Percentiles rank a stretch among this genome's conserved stretches.
Conservation (phyloP, 2,113 vertebrate genomes). For the Festucalex cinctus region DNA sequence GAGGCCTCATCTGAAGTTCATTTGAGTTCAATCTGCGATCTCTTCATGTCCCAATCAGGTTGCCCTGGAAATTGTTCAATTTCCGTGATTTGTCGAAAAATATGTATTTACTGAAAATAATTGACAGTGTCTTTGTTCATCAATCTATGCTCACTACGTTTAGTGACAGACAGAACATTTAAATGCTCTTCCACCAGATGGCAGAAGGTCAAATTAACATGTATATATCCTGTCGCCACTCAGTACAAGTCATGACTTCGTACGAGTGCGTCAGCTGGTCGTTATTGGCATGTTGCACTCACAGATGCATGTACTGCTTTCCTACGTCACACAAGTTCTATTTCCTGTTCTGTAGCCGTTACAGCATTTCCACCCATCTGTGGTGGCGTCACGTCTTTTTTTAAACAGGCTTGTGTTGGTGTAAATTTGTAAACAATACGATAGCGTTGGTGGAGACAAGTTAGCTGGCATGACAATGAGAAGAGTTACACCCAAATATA, state of each 20-base stretch:
- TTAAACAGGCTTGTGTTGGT: too few species aligned
- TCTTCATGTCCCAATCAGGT: neutral
- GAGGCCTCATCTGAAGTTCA: neutral
- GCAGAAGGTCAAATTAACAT: neutral
- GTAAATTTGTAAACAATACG: too few species aligned
- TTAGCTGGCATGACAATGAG: too few species aligned
- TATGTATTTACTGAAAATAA: neutral
- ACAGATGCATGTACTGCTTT: neutral
- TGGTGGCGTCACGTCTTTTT: too few species aligned
- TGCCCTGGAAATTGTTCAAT: neutral
- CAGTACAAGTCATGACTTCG: too few species aligned
- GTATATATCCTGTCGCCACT: too few species aligned
- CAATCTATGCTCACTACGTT: neutral
- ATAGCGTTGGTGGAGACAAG: too few species aligned
- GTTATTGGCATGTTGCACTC: neutral
- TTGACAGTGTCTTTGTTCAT: neutral
- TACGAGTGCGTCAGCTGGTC: too few species aligned
- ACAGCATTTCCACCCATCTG: too few species aligned
- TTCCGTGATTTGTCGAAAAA: too few species aligned
- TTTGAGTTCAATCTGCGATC: neutral
- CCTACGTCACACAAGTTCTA: neutral
- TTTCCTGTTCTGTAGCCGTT: neutral
- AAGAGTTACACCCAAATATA: too few species aligned
- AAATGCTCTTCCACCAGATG: neutral
- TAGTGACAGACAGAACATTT: neutral